Evolutionary conservation across 1,140 invertebrate genomes (phyloP).

Genomic region (Hypothenemus hampei): DNA sequence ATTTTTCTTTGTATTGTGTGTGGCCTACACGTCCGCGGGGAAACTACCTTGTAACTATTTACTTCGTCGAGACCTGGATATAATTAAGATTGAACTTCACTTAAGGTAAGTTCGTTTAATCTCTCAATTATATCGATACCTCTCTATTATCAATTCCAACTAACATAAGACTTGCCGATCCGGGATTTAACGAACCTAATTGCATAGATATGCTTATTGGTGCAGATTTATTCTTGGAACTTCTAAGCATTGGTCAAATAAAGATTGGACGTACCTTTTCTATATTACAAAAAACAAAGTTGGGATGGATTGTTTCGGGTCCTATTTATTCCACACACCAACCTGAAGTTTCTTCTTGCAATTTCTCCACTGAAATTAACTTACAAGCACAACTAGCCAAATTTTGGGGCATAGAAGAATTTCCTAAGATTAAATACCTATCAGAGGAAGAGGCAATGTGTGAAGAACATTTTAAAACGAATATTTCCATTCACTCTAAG

Average conservation of each 20-base stretch:
- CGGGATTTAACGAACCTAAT: slow-evolving; percentile 31
- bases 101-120: too few species aligned
- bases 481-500: slow-evolving; percentile 19
- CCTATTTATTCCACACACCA: background rate
- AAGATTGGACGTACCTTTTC: slow-evolving; percentile 30
- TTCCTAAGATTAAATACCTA: slow-evolving; percentile 11
- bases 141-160: slow-evolving; percentile 26
- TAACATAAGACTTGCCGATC: slow-evolving; percentile 39
- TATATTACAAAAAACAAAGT: slow-evolving; percentile 36
- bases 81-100: too few species aligned
- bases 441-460: slow-evolving; percentile 32
- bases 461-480: slow-evolving; percentile 36
- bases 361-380: slow-evolving; percentile 2
- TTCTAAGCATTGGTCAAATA: slow-evolving; percentile 32
- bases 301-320: slow-evolving; percentile 39
- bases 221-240: slow-evolving; percentile 30
- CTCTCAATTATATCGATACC: too few species aligned
- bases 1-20: too few species aligned
- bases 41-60: too few species aligned
- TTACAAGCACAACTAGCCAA: slow-evolving; percentile 18
- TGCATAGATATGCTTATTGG: slow-evolving; percentile 35
- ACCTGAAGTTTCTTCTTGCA: background rate
- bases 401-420: slow-evolving; percentile 30
- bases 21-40: too few species aligned
- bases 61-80: too few species aligned